These are phyloP conservation scores for Haliclona indistincta DNA, from an alignment of 37 sponge, comb jelly and placozoan species.

Conservation along the genomic window DNA sequence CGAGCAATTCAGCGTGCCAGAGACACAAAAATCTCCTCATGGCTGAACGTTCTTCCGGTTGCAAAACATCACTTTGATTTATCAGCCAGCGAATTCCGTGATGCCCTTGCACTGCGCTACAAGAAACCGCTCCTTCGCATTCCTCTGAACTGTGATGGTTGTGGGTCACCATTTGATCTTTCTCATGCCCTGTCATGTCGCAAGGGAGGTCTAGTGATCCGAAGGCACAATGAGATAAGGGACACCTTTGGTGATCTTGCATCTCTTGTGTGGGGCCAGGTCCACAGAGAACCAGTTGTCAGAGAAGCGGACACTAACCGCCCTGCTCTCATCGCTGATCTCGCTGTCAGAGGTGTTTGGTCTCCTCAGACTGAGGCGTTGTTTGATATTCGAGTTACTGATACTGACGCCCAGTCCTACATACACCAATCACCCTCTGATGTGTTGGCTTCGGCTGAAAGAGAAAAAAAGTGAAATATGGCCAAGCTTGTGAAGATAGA, in stretches of 20 bases:
- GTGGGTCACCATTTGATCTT: conserved; percentile 34
- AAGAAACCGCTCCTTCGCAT: conserved; percentile 8
- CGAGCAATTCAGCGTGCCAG: conserved; percentile 19
- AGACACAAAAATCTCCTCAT: conserved; percentile 20
- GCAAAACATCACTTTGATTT: conserved; percentile 29
- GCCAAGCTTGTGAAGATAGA: conserved; percentile 7
- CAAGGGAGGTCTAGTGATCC: conserved; percentile 33
- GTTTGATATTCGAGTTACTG: conserved; percentile 58
- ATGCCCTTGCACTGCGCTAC: conserved; percentile 37
- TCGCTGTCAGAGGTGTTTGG: conserved; percentile 51
- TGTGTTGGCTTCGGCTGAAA: conserved; percentile 31
- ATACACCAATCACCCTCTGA: conserved; percentile 2
- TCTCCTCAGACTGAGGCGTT: conserved; percentile 38
- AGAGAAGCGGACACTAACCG: conserved; percentile 10
- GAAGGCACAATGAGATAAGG: conserved; percentile 40
- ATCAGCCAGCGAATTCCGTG: conserved; percentile 36
- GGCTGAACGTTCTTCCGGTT: conserved; percentile 25
- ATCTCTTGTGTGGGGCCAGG: conserved; percentile 33
- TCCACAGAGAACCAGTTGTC: conserved; percentile 40
- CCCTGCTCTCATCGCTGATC: conserved; percentile 24
- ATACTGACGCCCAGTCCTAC: conserved; percentile 51
- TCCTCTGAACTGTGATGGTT: conserved; percentile 41
- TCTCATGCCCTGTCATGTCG: conserved; percentile 46
- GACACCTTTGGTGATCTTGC: conserved; percentile 44
- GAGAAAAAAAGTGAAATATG: conserved; percentile 48